These are phyloP conservation scores for Agrochola lychnidis DNA, from an alignment of 2,888 invertebrate genomes.

Conservation along the genomic window DNA sequence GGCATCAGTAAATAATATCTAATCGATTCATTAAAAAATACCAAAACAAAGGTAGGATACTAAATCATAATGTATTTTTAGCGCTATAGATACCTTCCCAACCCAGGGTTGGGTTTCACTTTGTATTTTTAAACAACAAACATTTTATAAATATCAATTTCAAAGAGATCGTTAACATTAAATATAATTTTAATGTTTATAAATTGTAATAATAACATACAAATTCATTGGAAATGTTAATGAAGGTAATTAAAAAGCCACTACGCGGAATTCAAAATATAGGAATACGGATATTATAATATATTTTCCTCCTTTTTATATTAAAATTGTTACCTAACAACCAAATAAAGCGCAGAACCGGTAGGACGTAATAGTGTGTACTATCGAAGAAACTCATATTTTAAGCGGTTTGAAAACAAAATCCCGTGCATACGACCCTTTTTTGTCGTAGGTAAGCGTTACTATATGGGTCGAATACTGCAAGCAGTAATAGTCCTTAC, in stretches of 20 bases:
- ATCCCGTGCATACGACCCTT: too few relatives aligned
- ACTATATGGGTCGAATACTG: too few relatives aligned
- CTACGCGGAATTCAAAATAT: slow-evolving; percentile 35
- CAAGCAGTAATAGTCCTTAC: too few relatives aligned
- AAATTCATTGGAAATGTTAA: slow-evolving; percentile 35
- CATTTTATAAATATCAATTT: slow-evolving; percentile 4
- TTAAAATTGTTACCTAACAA: too few relatives aligned
- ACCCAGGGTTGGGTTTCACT: not conserved
- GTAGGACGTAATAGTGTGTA: too few relatives aligned
- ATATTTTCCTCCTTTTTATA: not conserved
- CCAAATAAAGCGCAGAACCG: not conserved
- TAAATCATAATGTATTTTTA: not conserved
- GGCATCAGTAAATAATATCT: not conserved
- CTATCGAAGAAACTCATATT: too few relatives aligned
- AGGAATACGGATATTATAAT: not conserved
- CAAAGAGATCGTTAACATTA: not conserved
- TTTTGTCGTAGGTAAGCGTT: too few relatives aligned
- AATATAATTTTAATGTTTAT: slow-evolving; percentile 1
- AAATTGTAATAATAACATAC: not conserved
- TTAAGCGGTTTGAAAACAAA: too few relatives aligned
- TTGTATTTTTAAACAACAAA: slow-evolving; percentile 10
- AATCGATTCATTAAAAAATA: not conserved
- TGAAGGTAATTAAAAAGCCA: not conserved
- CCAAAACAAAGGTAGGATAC: too few relatives aligned
- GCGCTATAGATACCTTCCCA: too few relatives aligned